These are phyloP conservation scores for Ommatoiulus sabulosus DNA, from an alignment of 2,888 invertebrate genomes.

Conservation along the genomic window DNA sequence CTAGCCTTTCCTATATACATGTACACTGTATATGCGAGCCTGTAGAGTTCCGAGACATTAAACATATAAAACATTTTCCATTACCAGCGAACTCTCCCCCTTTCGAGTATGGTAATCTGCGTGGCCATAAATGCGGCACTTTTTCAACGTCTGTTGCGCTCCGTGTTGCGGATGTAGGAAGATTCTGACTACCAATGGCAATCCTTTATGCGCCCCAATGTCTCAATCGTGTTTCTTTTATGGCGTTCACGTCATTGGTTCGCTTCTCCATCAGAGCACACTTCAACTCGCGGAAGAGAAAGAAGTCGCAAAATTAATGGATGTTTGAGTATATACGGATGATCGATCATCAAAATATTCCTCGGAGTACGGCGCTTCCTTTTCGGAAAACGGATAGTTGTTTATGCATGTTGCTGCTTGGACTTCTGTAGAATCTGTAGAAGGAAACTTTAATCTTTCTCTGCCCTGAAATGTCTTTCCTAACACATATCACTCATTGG, in stretches of 20 bases:
- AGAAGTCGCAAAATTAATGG: slow-evolving; percentile 32
- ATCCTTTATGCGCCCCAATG: slow-evolving; percentile 17
- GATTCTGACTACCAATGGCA: slow-evolving; percentile 6
- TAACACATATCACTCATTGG: slow-evolving; percentile 10
- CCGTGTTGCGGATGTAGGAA: slow-evolving; percentile 29
- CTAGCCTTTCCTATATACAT: not conserved
- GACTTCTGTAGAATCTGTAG: not conserved
- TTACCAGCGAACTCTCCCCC: not conserved
- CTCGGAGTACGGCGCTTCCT: not conserved
- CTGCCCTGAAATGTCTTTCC: not conserved
- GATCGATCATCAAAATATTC: slow-evolving; percentile 43
- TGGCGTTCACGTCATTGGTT: slow-evolving; percentile 30
- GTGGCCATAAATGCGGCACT: not conserved
- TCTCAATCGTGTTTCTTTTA: slow-evolving; percentile 39
- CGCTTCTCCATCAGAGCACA: slow-evolving; percentile 38
- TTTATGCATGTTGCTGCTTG: not conserved
- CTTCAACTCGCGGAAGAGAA: not conserved
- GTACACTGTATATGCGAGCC: not conserved
- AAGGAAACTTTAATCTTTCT: not conserved
- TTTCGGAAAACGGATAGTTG: not conserved
- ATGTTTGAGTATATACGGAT: slow-evolving; percentile 39
- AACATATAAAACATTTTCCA: slow-evolving; percentile 40
- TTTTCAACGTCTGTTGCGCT: slow-evolving; percentile 26
- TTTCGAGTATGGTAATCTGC: slow-evolving; percentile 13
- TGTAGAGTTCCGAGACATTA: not conserved